phyloP scores from a whole-genome alignment of 2,797 vertebrate genomes.

The Anableps anableps region DNA sequence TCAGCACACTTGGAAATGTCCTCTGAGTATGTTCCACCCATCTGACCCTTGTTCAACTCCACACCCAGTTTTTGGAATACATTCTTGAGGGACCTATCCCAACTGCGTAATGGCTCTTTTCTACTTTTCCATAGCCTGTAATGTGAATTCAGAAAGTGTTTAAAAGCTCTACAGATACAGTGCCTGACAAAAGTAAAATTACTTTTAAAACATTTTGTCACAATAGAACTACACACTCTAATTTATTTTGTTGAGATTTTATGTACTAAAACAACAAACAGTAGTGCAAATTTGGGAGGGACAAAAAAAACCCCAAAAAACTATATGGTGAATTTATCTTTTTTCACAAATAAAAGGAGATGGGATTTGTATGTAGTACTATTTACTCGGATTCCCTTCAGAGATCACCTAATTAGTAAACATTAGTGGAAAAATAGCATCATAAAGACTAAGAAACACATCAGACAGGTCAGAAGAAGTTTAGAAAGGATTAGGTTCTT shows the following conservation, averaged over 20 bases:
- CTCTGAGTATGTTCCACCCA: slow-evolving; percentile 28
- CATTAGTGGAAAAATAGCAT: no score
- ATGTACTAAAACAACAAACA: background rate
- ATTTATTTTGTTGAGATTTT: no score
- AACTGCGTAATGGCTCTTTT: slow-evolving; percentile 32
- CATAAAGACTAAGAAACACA: no score
- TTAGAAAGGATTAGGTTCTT: no score
- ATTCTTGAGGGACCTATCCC: slow-evolving; percentile 48
- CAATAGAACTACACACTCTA: no score
- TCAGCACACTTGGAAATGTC: slow-evolving; percentile 26
- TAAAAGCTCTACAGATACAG: slow-evolving; percentile 13
- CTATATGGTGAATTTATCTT: no score
- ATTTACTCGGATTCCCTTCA: background rate
- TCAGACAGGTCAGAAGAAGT: no score
- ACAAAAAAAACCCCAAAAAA: no score
- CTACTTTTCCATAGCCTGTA: slow-evolving; percentile 26
- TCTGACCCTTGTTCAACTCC: slow-evolving; percentile 63
- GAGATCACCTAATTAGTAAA: no score
- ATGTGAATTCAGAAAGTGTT: slow-evolving; percentile 24
- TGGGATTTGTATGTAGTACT: no score
- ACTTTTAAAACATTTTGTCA: background rate
- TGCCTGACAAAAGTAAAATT: background rate
- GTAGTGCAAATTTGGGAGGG: background rate
- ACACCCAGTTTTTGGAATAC: slow-evolving; percentile 55
- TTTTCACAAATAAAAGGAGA: no score